Evolutionary conservation across 2,113 vertebrate species (phyloP).

Genomic region (Ptyas mucosa): DNA sequence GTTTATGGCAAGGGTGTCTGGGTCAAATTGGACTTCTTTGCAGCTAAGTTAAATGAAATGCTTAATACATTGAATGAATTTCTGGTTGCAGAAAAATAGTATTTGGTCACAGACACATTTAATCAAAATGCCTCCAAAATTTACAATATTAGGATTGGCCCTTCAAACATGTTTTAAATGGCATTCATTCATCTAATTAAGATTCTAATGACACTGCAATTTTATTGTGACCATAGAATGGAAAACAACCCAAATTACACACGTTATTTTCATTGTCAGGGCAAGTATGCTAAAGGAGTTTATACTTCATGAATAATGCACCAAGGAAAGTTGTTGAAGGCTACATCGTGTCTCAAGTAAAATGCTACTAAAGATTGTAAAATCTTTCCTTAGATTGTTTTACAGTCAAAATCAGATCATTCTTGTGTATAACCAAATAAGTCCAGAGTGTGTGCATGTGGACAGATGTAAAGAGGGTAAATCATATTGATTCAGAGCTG

Average conservation of each 20-base stretch:
- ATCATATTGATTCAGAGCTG: slow-evolving; percentile 73
- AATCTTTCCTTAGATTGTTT: slow-evolving; percentile 62
- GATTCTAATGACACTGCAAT: slow-evolving; percentile 55
- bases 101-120: slow-evolving; percentile 46
- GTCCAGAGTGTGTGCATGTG: slow-evolving; percentile 63
- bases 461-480: slow-evolving; percentile 71
- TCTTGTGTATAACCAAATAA: slow-evolving; percentile 71
- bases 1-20: background rate
- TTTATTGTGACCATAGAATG: slow-evolving; percentile 47
- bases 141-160: slow-evolving; percentile 58
- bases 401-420: slow-evolving; percentile 71
- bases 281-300: slow-evolving; percentile 52
- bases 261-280: slow-evolving; percentile 48
- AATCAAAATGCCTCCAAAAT: slow-evolving; percentile 54
- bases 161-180: slow-evolving; percentile 45
- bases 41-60: slow-evolving; percentile 48
- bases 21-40: background rate
- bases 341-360: slow-evolving; percentile 66
- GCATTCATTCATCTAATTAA: slow-evolving; percentile 58
- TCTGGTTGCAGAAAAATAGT: slow-evolving; percentile 38
- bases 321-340: slow-evolving; percentile 61
- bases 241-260: slow-evolving; percentile 22
- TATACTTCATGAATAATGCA: slow-evolving; percentile 67
- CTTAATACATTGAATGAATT: slow-evolving; percentile 63
- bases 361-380: slow-evolving; percentile 64